Percentiles rank a stretch among this genome's conserved stretches.
phyloP scores from a whole-genome alignment of 1,140 invertebrate species.

The Harlomillsia oculata region DNA sequence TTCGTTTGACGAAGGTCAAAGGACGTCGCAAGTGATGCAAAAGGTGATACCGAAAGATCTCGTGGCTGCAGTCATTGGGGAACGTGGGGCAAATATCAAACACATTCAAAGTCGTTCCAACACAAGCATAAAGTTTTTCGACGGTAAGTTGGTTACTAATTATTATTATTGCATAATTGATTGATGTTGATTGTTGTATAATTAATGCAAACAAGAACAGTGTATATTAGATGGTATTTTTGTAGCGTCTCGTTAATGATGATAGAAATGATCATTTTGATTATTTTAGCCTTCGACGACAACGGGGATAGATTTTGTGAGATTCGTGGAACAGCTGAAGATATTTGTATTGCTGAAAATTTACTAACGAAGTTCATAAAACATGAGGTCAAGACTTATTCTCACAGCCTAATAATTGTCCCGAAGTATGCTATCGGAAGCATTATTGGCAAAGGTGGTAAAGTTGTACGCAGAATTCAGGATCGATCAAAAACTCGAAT shows the following conservation, averaged over 20 bases:
- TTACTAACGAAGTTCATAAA: slow-evolving; percentile 23
- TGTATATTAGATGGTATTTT: no score
- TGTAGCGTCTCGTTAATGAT: no score
- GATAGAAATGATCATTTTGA: background rate
- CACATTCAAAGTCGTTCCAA: slow-evolving; percentile 24
- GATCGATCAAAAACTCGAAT: slow-evolving; percentile 23
- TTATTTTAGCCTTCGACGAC: slow-evolving; percentile 16
- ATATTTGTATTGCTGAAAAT: slow-evolving; percentile 21
- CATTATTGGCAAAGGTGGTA: slow-evolving; percentile 30
- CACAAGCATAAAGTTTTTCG: slow-evolving; percentile 22
- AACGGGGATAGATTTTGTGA: slow-evolving; percentile 28
- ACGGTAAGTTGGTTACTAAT: slow-evolving; percentile 5
- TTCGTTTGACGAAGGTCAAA: no score
- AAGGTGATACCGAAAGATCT: no score
- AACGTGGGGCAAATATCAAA: slow-evolving; percentile 24
- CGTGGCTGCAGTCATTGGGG: slow-evolving; percentile 25
- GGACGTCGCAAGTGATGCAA: no score
- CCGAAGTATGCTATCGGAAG: slow-evolving; percentile 18
- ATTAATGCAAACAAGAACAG: background rate
- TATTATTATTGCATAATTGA: background rate
- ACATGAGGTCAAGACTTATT: slow-evolving; percentile 19
- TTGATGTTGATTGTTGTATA: background rate
- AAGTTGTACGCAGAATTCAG: slow-evolving; percentile 29
- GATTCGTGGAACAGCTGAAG: slow-evolving; percentile 10
- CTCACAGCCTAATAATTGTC: background rate